Base-by-base conservation (phyloP, 2,888 invertebrate genomes). In the Augochlorella aurata region DNA sequence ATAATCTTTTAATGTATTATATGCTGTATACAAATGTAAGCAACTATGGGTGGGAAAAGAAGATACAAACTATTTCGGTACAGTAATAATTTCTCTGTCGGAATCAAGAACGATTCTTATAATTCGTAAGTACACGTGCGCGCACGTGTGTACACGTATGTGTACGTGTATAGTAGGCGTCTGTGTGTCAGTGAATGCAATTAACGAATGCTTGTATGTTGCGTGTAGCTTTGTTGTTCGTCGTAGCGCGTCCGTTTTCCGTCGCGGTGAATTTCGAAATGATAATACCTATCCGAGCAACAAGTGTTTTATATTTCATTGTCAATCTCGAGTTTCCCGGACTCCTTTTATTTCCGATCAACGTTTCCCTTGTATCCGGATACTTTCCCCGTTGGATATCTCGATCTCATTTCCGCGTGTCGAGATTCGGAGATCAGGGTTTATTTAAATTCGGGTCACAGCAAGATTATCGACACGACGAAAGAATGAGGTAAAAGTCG, bases 11-110 rank as follows among this genome's bases (percentile, higher is more conserved):
- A 70, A 80, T 80, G 74, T 71, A 81, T 77, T 80, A 61, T 82
- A 16, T 71, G 61, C 73, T 61, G 76, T 79, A 76, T 79, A 79
- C 79, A 82, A 82, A 82, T 79, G 70, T 79, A 79, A 79, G 76
- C 79, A 82, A 76, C 73, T 63, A 63, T 79, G 73, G 49, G 70
- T 79, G 78, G 68, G 79, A 79, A 79, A 82, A 66, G 75, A 82
- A 68, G 79, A 78, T 82, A 82, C 67, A 69, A 79, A 79, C 74
- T 68, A 63, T 47, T 18, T 45, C 52, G 10, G 16, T 58, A 63
- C 71, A 71, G 24, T 67, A 47, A 10, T 12, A 50, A 44, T 44
- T 49, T 72, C 50, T 47, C 63, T 54, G 50, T 72, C 76, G 69
- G 44, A 63, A 78, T 44, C 63, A 54, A 66, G 65, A 21, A 52